Conservation (phyloP, 2,888 invertebrate species). For the Sminthurinus aureus region DNA sequence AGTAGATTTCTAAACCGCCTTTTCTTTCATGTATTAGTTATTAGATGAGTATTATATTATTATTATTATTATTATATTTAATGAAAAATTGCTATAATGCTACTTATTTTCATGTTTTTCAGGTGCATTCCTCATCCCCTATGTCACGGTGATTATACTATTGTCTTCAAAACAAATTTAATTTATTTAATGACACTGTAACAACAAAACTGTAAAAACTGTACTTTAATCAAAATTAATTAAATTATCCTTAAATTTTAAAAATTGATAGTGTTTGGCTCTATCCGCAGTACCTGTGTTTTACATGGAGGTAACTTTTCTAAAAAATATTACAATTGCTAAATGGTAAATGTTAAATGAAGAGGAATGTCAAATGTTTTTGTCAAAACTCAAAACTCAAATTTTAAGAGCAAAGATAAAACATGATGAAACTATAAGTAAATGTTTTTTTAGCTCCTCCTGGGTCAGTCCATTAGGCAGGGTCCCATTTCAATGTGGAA, state of each 20-base stretch:
- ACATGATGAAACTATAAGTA: too few species aligned
- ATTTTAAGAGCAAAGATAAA: too few species aligned
- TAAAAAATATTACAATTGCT: not conserved
- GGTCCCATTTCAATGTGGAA: constrained; percentile 69
- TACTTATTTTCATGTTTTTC: not conserved
- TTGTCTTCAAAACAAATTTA: too few species aligned
- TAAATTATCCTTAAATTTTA: too few species aligned
- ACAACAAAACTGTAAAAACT: too few species aligned
- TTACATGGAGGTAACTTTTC: constrained; percentile 72
- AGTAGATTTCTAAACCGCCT: too few species aligned
- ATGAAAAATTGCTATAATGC: not conserved
- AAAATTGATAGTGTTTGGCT: constrained; percentile 63
- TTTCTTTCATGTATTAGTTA: not conserved
- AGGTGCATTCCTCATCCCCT: constrained; percentile 80
- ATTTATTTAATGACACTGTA: too few species aligned
- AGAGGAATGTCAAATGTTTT: not conserved
- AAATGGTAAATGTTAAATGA: not conserved
- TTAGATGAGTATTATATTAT: not conserved
- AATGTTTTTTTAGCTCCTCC: constrained; percentile 65
- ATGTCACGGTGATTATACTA: constrained; percentile 70
- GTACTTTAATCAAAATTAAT: too few species aligned
- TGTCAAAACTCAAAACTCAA: not conserved
- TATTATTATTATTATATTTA: not conserved
- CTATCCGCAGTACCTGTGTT: constrained; percentile 80
- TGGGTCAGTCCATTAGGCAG: constrained; percentile 79